Base-by-base conservation (phyloP, 2,797 vertebrate species). In the Pseudomugil gertrudae region DNA sequence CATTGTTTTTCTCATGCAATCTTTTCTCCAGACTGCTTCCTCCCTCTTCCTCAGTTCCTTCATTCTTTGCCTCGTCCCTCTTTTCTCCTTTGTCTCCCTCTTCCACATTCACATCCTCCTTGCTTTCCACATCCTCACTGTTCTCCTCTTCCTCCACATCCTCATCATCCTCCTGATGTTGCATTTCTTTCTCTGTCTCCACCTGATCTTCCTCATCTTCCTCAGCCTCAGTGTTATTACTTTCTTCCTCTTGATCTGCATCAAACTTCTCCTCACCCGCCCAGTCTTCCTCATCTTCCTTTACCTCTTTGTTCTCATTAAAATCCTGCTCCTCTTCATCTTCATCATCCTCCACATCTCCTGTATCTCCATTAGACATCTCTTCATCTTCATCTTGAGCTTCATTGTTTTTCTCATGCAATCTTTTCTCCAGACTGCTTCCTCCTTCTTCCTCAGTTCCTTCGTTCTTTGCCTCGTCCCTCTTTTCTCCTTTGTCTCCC, bases 31-130 rank as follows among this genome's bases (percentile, higher is more conserved):
- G 17, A 40, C 27, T 9, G 13, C 45, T 66, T 32, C 53, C 57
- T 29, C 9, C 14, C 1, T 50, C 30, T 15, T 48, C 17, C 2
- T 32, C 30, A n/a, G 1, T 7, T 55, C 5, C 15, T 23, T 14
- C 52, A 13, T 38, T 21, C 17, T 33, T 24, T 38, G 15, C 10
- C 23, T 55, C n/a, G 3, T 57, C 14, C 21, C 3, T 14, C 6
- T 30, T 57, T 62, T 0, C 23, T 19, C n/a, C 5, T 8, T 26
- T 24, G 4, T 9, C 5, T 8, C 23, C 14, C 3, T 48, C 38
- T 19, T 35, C 27, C n/a, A 26, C n/a, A 1, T 6, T 56, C 8
- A 55, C 29, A 27, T 54, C 76, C 4, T 63, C 62, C 10, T 62
- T 23, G 5, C 5, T 26, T 6, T 40, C 38, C 0, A 0, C 5